These are phyloP conservation scores for Malurus leucopterus DNA, from an alignment of 2,797 vertebrate genomes.

Conservation along the genomic window DNA sequence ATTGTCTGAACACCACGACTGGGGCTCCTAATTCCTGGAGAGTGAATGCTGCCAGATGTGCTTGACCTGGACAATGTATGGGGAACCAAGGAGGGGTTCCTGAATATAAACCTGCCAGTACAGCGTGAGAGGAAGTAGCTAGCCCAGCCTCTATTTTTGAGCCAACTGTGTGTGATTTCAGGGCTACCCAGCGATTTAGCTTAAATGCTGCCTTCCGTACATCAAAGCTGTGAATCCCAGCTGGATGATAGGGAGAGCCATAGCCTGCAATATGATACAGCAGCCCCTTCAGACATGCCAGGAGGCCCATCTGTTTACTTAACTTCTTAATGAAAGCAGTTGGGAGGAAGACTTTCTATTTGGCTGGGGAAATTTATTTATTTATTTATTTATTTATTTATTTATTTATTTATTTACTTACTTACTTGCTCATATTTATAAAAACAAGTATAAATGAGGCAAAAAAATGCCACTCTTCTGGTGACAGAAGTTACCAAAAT, in stretches of 20 bases:
- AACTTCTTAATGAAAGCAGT: background rate
- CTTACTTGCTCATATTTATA: background rate
- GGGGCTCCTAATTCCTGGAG: background rate
- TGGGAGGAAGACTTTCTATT: background rate
- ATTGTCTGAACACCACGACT: background rate
- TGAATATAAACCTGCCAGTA: background rate
- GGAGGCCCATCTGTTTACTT: conserved; percentile 37
- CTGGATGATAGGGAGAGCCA: background rate
- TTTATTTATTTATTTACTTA: background rate
- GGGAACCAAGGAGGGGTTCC: background rate
- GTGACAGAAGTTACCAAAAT: background rate
- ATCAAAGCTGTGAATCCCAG: background rate
- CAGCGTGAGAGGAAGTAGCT: background rate
- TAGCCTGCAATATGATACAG: background rate
- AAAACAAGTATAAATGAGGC: background rate
- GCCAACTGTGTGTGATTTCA: conserved; percentile 11
- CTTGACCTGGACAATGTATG: background rate
- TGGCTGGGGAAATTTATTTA: background rate
- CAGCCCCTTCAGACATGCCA: background rate
- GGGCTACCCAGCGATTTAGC: conserved; percentile 23
- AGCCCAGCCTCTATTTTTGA: conserved; percentile 5
- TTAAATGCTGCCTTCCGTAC: conserved; percentile 6
- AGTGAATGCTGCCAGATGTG: conserved; percentile 34
- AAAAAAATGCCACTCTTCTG: background rate
- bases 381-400: background rate